Base-by-base conservation (phyloP, 1,140 invertebrate genomes). In the Reticulitermes speratus region DNA sequence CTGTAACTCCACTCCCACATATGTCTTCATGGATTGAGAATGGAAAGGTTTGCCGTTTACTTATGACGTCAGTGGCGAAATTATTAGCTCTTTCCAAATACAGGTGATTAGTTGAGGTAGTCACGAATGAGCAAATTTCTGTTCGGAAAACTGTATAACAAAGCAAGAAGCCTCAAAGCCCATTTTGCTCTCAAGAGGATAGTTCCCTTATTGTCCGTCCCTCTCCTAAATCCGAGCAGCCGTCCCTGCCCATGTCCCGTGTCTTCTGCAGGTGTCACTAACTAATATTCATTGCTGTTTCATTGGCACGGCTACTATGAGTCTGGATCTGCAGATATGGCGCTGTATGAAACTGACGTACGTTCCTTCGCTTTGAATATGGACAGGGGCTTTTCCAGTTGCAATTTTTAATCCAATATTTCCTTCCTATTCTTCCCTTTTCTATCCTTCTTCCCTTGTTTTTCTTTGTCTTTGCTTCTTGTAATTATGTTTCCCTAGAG, bases 211-310 rank as follows among this genome's bases (percentile, higher is more conserved):
- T n/a, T 75, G 25, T 75, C 25, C 30, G 25, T 75, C 14, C 65
- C n/a, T 75, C 65, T 30, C n/a, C 11, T 14, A 75, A 9, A 8
- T 14, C n/a, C 14, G 2, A n/a, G 25, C 65, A 75, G n/a, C 25
- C 9, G n/a, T 30, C 65, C n/a, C 7, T 25, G 65, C 14, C n/a
- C n/a, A 75, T 75, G 65, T 75, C 65, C 65, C 6, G n/a, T 75
- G 65, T 75, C 65, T 75, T 75, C 65, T 75, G 65, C 65, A 75
- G 65, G 65, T 75, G 65, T 30, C 65, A 75, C 25, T 30, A 11
- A 75, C 65, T 75, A 75, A 75, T 75, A 75, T 75, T 75, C 65
- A 75, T 75, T 30, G 65, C 65, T 30, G 65, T 25, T 75, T 30
- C 65, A 75, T 75, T 75, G 65, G 25, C 65, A 75, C 11, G 30